Evolutionary conservation across 2,888 invertebrate species (phyloP), one percentile per base, ranked within the genome.

Genomic region (Limnephilus lunatus): DNA sequence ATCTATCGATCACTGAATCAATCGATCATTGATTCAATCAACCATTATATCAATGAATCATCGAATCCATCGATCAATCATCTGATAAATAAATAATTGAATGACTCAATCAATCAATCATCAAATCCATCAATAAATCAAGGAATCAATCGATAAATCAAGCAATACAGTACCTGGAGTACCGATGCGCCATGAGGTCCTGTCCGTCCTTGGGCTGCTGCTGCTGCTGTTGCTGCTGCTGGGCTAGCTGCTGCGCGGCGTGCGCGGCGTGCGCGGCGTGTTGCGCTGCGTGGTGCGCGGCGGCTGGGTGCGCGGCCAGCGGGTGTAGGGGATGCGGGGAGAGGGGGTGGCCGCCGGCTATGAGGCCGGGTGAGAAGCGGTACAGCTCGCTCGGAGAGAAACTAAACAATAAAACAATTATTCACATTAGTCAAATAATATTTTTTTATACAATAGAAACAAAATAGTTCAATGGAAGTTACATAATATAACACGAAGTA

Each of bases 351-450:
- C 85, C 93, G 80, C 92, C 92, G n/a, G 92, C 92, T 90, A 98
- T 97, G 95, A 99, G 96, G 94, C 98, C 98, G 94, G 99, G 98
- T 94, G 98, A 98, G 96, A 99, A 99, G 96, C 99, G 98, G 96
- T 98, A 98, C 95, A 98, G 97, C 96, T 98, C 98, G 96, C 98
- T 97, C 95, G 48, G 32, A 11, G 32, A 85, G 25, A 85, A 31
- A 87, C 48, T 53, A 19, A 19, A 48, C 48, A 48, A 53, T 19
- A 19, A 19, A 53, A 19, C 19, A 53, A 4, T 53, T 19, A 53
- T 19, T 5, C 19, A 53, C 19, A 53, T 53, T 19, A 53, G 19
- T 19, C 0, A 19, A 15, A 19, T 15, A 15, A 53, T 19, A 15
- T 44, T 39, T 39, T 39, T 44, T 12, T 44, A 44, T 12, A 44